Evolutionary conservation across 2,888 invertebrate species (phyloP), one percentile per base, ranked within the genome.

Genomic region (Fragum whitleyi): DNA sequence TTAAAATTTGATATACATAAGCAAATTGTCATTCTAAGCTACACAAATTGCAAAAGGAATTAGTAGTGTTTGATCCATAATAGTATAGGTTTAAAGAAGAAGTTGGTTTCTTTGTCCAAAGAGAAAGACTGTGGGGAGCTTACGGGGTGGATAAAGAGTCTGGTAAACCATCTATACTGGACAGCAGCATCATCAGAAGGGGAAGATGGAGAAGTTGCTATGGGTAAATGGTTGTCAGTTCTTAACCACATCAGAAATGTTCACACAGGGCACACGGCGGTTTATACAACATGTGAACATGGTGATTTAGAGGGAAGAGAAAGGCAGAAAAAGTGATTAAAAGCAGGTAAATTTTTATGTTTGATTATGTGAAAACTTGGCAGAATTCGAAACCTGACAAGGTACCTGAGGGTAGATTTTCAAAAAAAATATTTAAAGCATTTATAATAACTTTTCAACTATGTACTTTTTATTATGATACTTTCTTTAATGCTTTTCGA

Each of bases 101-200:
- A 79, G 57, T 23, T 79, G 7, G 9, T 65, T 0, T 67, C 75
- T 2, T 23, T 81, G 16, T 57, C 79, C 2, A 84, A 84, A 23
- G 65, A 81, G 29, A 84, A 81, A 55, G 81, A 77, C 16, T 82
- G 85, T 59, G 21, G 29, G 2, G 72, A 69, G 2, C 14, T 80
- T 6, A 0, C 28, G 3, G 69, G n/a, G 19, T 85, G 85, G 85
- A 77, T 81, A 0, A 80, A 74, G 26, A 85, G 85, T 68, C 28
- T 87, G 1, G 59, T 61, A 1, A 86, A 86, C 55, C 87, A 87
- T 71, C 23, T 87, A 14, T 87, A 87, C 32, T 87, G 84, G 84
- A 29, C 69, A 21, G 86, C 84, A 29, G 81, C 79, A 6, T 82
- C 83, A 16, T 74, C 80, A 14, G 65, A 70, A 16, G 68, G 55